Evolutionary conservation across 2,888 invertebrate genomes (phyloP).

Genomic region (Napeogenes sylphis): DNA sequence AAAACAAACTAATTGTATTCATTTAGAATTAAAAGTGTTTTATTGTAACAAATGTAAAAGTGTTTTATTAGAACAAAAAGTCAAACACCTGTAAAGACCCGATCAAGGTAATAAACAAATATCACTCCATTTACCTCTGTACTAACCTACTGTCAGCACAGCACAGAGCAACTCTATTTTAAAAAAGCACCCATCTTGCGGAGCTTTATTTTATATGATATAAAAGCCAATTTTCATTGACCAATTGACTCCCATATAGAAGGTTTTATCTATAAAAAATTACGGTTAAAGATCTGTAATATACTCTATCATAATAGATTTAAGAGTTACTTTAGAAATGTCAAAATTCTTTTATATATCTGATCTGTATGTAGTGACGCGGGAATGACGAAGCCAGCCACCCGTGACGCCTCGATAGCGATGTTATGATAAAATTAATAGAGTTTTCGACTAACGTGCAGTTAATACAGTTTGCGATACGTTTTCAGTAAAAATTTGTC

Average conservation of each 20-base stretch:
- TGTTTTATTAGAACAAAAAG: background rate
- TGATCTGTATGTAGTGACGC: constrained; percentile 28
- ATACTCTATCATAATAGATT: background rate
- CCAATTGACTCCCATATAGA: constrained; percentile 7
- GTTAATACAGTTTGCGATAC: constrained; percentile 38
- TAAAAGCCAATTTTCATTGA: constrained; percentile 14
- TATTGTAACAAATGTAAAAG: background rate
- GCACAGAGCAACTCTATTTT: constrained; percentile 25
- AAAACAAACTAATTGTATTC: too few relatives aligned
- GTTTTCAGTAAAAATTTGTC: constrained; percentile 32
- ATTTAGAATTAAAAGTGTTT: too few relatives aligned
- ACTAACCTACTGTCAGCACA: constrained; percentile 21
- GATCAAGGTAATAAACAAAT: constrained; percentile 30
- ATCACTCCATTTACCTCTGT: constrained; percentile 29
- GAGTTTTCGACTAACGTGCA: constrained; percentile 45
- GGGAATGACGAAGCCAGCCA: constrained; percentile 41
- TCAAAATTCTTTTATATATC: constrained; percentile 6
- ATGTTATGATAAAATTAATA: constrained; percentile 52
- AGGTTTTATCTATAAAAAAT: background rate
- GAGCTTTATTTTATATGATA: constrained; percentile 9
- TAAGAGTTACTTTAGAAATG: background rate
- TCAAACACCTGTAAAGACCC: constrained; percentile 17
- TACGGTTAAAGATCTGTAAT: constrained; percentile 1
- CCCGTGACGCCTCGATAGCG: constrained; percentile 48
- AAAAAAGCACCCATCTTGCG: background rate